Evolutionary conservation across 1,140 invertebrate species (phyloP).

Genomic region (Potamilus streckersoni): DNA sequence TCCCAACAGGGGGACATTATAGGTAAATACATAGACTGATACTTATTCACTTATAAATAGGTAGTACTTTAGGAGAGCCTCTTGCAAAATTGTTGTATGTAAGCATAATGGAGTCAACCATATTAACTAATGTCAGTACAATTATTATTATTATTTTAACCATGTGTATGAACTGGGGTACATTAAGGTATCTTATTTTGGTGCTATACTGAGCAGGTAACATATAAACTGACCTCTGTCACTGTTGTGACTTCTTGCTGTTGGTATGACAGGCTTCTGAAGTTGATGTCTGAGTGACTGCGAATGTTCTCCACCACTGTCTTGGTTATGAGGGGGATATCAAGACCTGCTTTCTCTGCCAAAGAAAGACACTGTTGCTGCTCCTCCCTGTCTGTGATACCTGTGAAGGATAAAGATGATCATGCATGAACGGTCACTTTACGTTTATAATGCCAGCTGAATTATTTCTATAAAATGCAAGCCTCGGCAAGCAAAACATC

Average conservation of each 20-base stretch:
- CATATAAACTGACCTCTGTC: neutral
- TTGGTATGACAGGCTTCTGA: slow-evolving; percentile 7
- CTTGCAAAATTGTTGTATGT: no score
- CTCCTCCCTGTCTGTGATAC: slow-evolving; percentile 76
- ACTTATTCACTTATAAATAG: no score
- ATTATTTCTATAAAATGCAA: neutral
- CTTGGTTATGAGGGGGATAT: slow-evolving; percentile 86
- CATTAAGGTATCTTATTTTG: no score
- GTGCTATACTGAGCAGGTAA: neutral
- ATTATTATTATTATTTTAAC: no score
- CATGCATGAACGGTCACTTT: neutral
- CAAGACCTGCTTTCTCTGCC: slow-evolving; percentile 81
- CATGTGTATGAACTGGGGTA: no score
- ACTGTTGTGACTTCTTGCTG: neutral
- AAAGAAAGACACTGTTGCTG: slow-evolving; percentile 73
- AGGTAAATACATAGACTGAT: no score
- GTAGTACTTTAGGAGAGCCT: no score
- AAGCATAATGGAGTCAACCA: no score
- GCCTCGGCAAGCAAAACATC: neutral
- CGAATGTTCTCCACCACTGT: slow-evolving; percentile 83
- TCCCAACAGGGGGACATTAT: no score
- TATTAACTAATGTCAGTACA: no score
- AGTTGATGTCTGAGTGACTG: slow-evolving; percentile 36
- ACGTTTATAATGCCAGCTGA: neutral
- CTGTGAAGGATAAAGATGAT: slow-evolving; percentile 39